Evolutionary conservation across 2,113 vertebrate species (phyloP), one percentile per base, ranked within the genome.

Genomic region (Neoarius graeffei): DNA sequence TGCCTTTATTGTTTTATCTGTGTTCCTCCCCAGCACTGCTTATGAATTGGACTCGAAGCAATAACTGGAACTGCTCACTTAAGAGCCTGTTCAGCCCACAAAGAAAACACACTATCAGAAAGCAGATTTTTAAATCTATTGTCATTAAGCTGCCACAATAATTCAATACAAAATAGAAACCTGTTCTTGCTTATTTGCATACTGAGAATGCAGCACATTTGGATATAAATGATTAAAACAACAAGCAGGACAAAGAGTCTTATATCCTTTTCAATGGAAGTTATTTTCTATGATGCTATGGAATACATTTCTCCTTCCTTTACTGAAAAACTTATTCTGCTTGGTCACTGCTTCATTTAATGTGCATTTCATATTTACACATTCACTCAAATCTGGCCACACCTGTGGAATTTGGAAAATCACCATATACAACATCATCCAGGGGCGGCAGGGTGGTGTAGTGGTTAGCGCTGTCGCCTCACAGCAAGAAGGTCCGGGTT

Each of bases 41-140:
- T 57, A 19, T 59, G 30, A 57, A 59, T n/a, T 57, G 60, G 42
- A 35, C 80, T 59, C 15, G 20, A 52, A 25, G 83, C 77, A 69
- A 57, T 80, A 23, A 64, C 23, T 42, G 48, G 74, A 83, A 77
- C 76, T 77, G 59, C 66, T 79, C 13, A 13, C 69, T 87, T 85
- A 60, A n/a, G 15, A 54, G 84, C 79, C 56, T 77, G 50, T 85
- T 85, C 57, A 20, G 25, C 83, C 66, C 30, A 27, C 66, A 20
- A 90, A 59, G 25, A 79, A 59, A 73, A 56, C 48, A 35, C 67
- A 19, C 27, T 59, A 64, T 76, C 59, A 25, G 66, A 42, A 25
- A 66, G 27, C 56, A 83, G 27, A 66, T 62, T 48, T 81, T 85
- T n/a, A 81, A 81, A 87, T 76, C 69, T 17, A 25, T 48, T 50